Base-by-base conservation (phyloP, 1,140 invertebrate species). In the Manduca sexta region DNA sequence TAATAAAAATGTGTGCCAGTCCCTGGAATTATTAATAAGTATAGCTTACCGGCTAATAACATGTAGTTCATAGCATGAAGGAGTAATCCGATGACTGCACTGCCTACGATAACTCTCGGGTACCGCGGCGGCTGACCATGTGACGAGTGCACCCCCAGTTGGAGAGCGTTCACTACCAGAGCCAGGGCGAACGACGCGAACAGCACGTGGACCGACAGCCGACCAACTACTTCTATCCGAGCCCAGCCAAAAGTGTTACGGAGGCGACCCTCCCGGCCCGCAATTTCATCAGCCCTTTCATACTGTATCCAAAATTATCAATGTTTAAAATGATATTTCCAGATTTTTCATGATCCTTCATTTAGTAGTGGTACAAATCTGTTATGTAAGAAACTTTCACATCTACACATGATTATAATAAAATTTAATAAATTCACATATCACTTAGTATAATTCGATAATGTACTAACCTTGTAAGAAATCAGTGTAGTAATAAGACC, bases 161-260 rank as follows among this genome's bases (percentile, higher is more conserved):
- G 94, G 7, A 96, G 56, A 0, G 94, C 91, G 74, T 96, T 95
- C 0, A 96, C 90, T 1, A 94, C 67, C 8, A 96, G 74, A 0
- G 94, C 94, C 60, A 97, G 94, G 37, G 93, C 93, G 21, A 97
- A 90, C 0, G 95, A 95, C 1, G 91, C 90, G 45, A 97, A 87
- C 52, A 97, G 93, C 11, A 95, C 91, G 69, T 92, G 94, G 31
- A 93, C 94, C n/a, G 92, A 90, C 8, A 95, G 81, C 86, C 93
- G 92, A 35, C 92, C 93, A 3, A 96, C 79, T 1, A 97, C 92
- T 63, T 97, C 94, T 17, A 96, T 93, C 43, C 95, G 88, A 0
- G 94, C 93, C 95, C 95, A 97, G 1, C 95, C 95, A 56, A 97
- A 97, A 0, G 95, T 97, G 73, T 96, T 96, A 35, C 91, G 91